Evolutionary conservation across 1,140 invertebrate species (phyloP), one percentile per base, ranked within the genome.

Genomic region (Atta texana): DNA sequence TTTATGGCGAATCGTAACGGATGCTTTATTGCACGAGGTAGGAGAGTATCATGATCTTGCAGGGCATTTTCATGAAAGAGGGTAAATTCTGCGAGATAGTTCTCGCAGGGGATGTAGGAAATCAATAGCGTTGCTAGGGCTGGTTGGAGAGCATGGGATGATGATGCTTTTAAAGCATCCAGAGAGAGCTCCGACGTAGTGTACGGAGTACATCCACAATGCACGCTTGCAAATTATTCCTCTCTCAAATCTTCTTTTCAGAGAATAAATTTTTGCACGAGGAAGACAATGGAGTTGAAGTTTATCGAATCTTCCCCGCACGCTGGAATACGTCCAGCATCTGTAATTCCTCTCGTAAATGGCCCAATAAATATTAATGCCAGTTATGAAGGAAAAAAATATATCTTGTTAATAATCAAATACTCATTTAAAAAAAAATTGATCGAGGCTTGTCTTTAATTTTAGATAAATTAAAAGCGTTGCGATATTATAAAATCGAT

Each of bases 111-210:
- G 93, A 93, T 92, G 89, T 92, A 93, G 94, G 94, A 95, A 95
- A 95, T 95, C 94, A 95, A 95, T 95, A 95, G 94, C 94, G 94
- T 95, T 95, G 94, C 94, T 94, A 95, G 94, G 94, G 90, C 87
- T 85, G 90, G 77, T 59, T 87, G 90, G 92, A 93, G 92, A 91
- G 92, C 86, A 93, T 87, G 91, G 91, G 92, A 94, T 92, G 92
- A 93, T 93, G 93, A 94, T 94, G 94, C 94, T 92, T 93, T 94
- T 94, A 94, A 94, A 94, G 92, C 91, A 90, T 90, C 88, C 91
- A 88, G 92, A 87, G 92, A 87, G 90, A 89, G 64, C 81, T 87
- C 85, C 91, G 89, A 91, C 87, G 88, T 24, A 24, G 24, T 24
- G 91, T 87, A 89, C 88, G 87, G 90, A 91, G 85, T 69, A 91